Evolutionary conservation across 2,888 invertebrate genomes (phyloP), one percentile per base, ranked within the genome.

Genomic region (Didymodactylos carnosus): DNA sequence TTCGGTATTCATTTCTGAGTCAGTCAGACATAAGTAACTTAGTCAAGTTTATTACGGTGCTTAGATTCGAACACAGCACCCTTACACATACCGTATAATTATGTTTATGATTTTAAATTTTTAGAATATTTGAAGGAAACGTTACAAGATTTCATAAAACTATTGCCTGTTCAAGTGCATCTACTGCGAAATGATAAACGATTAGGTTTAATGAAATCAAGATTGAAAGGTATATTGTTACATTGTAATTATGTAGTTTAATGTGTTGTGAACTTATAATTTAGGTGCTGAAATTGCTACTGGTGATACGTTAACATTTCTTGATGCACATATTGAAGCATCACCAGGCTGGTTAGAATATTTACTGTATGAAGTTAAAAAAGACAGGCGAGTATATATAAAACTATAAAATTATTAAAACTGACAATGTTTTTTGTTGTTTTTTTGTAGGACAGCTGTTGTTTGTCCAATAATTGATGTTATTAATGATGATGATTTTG

Each of bases 301-400:
- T 79, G 95, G 94, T 75, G 89, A 92, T 84, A 90, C 92, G 72
- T 85, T 94, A 78, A 95, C 94, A 19, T 98, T 98, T 86, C 86
- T 98, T 75, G 98, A 98, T 83, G 94, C 95, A 3, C 97, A 98
- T 83, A 97, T 95, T 84, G 97, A 98, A 84, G 95, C 95, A 81
- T 91, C 92, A 74, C 92, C 93, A 85, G 97, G 97, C n/a, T 98
- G 98, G 97, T 84, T 98, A 77, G 95, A 97, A 81, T 97, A 97
- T 1, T 85, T 98, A 25, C 84, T 98, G 73, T 88, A 91, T 35
- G 88, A 95, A 79, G 94, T 98, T 78, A 92, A 91, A 10, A 88
- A 91, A 82, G 91, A 98, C 85, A 87, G 86, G 75, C 69, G 25
- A 51, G 25, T 27, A 70, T 25, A 16, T 14, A 69, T 5, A 6